Conservation (phyloP, 2,888 invertebrate species). For the Zelleria hepariella region DNA sequence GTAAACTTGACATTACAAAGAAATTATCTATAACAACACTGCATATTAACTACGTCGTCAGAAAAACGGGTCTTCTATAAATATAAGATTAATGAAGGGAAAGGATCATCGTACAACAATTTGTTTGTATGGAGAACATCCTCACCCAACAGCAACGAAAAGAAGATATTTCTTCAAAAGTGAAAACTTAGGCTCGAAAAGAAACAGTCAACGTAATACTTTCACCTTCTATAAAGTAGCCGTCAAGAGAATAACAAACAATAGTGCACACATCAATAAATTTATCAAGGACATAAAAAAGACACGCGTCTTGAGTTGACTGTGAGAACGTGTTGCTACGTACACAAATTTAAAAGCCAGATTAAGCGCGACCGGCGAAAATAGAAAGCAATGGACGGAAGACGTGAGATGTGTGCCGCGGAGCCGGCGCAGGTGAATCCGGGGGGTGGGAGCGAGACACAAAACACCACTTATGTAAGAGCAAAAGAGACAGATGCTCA, state of each 20-base stretch:
- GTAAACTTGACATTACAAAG: background rate
- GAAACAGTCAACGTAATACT: background rate
- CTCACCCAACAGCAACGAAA: too few relatives aligned
- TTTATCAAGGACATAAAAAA: conserved; percentile 5
- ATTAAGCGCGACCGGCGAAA: conserved; percentile 56
- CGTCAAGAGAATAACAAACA: background rate
- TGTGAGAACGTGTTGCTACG: conserved; percentile 23
- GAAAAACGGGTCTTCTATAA: background rate
- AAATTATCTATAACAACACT: background rate
- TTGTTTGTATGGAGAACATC: too few relatives aligned
- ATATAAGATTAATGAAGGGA: background rate
- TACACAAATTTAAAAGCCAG: conserved; percentile 19
- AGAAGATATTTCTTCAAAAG: too few relatives aligned
- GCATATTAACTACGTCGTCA: background rate
- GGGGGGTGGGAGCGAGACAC: conserved; percentile 35
- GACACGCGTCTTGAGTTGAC: conserved; percentile 11
- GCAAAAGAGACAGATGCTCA: conserved; percentile 42
- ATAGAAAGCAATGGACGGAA: conserved; percentile 68
- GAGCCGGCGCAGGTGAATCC: conserved; percentile 52
- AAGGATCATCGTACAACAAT: background rate
- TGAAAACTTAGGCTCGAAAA: background rate
- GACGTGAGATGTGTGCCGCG: conserved; percentile 61
- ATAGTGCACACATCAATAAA: background rate
- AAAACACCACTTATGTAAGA: conserved; percentile 36
- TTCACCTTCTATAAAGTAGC: background rate